Conservation (phyloP, 2,888 invertebrate species). For the Pheosia gnoma region DNA sequence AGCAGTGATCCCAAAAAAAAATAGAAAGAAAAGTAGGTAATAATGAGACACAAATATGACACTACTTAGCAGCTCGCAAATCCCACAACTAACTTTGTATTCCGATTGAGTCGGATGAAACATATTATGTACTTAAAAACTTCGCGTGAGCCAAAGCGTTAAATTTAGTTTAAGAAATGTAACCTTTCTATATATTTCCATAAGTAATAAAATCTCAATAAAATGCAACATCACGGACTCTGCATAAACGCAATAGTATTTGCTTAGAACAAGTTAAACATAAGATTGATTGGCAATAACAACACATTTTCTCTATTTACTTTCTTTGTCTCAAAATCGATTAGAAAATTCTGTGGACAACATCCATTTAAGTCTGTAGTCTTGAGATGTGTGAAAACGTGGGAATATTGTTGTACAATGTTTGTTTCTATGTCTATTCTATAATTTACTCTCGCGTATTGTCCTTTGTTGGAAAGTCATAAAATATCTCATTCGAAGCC, state of each 20-base stretch:
- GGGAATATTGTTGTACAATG: not conserved
- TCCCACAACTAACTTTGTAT: no score
- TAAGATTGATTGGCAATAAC: not conserved
- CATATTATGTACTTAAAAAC: not conserved
- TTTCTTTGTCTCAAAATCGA: constrained; percentile 1
- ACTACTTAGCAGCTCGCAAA: no score
- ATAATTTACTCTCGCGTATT: not conserved
- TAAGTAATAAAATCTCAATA: no score
- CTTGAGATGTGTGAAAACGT: not conserved
- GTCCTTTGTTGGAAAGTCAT: not conserved
- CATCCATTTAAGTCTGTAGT: not conserved
- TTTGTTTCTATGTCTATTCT: not conserved
- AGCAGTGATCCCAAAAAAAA: no score
- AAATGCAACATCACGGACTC: no score
- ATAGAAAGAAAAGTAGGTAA: no score
- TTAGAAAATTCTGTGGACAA: not conserved
- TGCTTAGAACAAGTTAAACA: no score
- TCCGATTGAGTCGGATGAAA: no score
- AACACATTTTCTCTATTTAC: not conserved
- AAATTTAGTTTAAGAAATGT: no score
- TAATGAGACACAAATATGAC: no score
- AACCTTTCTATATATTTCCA: no score
- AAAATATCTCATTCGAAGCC: not conserved
- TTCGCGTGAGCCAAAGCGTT: not conserved
- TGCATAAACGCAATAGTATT: no score